Base-by-base conservation (phyloP, 2,113 vertebrate genomes). In the Myotis davidii region DNA sequence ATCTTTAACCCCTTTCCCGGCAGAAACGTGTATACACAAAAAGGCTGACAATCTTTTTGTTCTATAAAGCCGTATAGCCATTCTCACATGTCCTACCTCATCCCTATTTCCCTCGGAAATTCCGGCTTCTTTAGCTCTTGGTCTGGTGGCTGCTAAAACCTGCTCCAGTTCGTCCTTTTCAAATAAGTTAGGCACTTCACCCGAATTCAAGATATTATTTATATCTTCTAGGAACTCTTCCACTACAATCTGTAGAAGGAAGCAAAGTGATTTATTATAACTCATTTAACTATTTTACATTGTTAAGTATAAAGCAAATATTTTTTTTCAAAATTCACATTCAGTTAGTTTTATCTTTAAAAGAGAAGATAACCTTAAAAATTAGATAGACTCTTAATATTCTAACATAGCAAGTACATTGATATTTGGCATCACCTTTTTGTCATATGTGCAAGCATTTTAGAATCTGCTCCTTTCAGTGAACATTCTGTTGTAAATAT, bases 181-280 rank as follows among this genome's bases (percentile, higher is more conserved):
- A 98, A 99, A 99, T 29, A 99, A 97, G 96, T 98, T 99, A 65
- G 98, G 99, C 25, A 99, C 99, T 95, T 99, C 98, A 0, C 99
- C 99, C 7, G 99, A 99, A 97, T 98, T 99, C 88, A 99, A 97
- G 98, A 99, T 99, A 94, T 99, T 99, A 97, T 99, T 99, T 69
- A 98, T 97, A 45, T 99, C 98, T 98, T 99, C 99, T 65, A 99
- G 98, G 85, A 99, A 99, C 72, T 98, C 99, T 72, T 99, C 98
- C 39, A 98, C 98, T 59, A 99, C 98, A 94, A 99, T 99, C 98
- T 99, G 91, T 23, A 50, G 86, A 70, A 91, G 88, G 92, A 90
- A 88, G 52, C 14, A 90, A 52, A 78, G 32, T 21, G 54, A 72
- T 67, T 0, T 0, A 12, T 72, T 65, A 0, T 48, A 72, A 85